Conservation (phyloP, 1,140 invertebrate species). For the Drosophila pseudoananassae region DNA sequence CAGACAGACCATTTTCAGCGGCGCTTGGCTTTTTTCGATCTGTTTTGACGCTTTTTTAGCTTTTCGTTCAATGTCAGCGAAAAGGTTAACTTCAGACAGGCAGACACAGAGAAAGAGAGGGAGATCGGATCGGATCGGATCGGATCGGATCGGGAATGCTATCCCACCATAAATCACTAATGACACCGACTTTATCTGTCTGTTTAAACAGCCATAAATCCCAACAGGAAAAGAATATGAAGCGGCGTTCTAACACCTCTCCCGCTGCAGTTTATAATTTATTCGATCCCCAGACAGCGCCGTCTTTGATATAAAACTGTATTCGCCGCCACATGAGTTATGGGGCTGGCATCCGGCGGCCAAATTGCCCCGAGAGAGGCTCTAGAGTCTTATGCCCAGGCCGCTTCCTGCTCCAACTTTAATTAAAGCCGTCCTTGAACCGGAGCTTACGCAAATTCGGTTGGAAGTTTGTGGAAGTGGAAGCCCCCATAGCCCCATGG, state of each 20-base stretch:
- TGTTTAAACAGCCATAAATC: slow-evolving; percentile 76
- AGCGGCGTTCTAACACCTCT: slow-evolving; percentile 77
- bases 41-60: slow-evolving; percentile 6
- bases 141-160: slow-evolving; percentile 18
- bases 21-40: slow-evolving; percentile 41
- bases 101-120: too few relatives aligned
- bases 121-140: slow-evolving; percentile 3
- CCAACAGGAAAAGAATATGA: slow-evolving; percentile 22
- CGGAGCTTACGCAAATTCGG: slow-evolving; percentile 26
- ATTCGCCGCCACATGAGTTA: slow-evolving; percentile 68
- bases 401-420: slow-evolving; percentile 56
- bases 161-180: slow-evolving; percentile 81
- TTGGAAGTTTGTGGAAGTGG: slow-evolving; percentile 52
- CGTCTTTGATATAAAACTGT: slow-evolving; percentile 74
- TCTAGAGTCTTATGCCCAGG: slow-evolving; percentile 23
- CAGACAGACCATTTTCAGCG: slow-evolving; percentile 49
- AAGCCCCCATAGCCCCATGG: slow-evolving; percentile 46
- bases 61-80: slow-evolving; percentile 64
- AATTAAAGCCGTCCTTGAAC: slow-evolving; percentile 52
- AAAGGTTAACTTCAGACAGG: slow-evolving; percentile 38
- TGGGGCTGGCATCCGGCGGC: slow-evolving; percentile 63
- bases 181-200: slow-evolving; percentile 69
- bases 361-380: slow-evolving; percentile 43
- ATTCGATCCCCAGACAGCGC: slow-evolving; percentile 57
- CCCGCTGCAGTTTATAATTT: slow-evolving; percentile 60